Base-by-base conservation (phyloP, 64 coral and sea anemone genomes). In the Astreopora myriophthalma region DNA sequence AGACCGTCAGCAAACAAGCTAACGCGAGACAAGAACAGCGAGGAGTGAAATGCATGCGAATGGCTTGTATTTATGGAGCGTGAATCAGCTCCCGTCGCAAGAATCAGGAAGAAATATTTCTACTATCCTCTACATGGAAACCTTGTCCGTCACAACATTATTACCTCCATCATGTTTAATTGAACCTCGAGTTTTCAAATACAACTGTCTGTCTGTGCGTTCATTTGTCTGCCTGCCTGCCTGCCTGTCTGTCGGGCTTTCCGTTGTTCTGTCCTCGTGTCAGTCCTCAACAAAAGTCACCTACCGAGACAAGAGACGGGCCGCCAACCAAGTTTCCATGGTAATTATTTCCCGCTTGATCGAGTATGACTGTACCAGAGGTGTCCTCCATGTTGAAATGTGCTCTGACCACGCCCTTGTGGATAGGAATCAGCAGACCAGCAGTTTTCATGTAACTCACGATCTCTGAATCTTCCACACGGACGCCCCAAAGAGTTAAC, bases 311-410 rank as follows among this genome's bases (percentile, higher is more conserved):
- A 29, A 85, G 76, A 22, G 76, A 65, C 3, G 96, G 90, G 22
- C 95, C 77, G 22, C 96, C 96, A 25, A 80, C 80, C 13, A 98
- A 79, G 52, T 80, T 90, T 0, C 96, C 96, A 91, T 93, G 61
- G 73, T 86, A 77, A 80, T 69, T 69, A 38, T 80, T 86, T 3
- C 96, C 86, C 20, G 79, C 80, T 70, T 87, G 58, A 82, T 98
- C 96, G 14, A 44, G 39, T 34, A 98, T 35, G 1, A 90, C 37
- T 30, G 85, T 34, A 22, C 44, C 86, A 74, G 73, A 70, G 2
- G 76, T 76, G 4, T 79, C 84, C 44, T 98, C 96, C 96, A 98
- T 98, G 44, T 85, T 89, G 71, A 74, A 98, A 83, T 98, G 93
- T 33, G 93, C 93, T 38, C 93, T 90, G 0, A 98, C 96, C 16